Conservation (phyloP, 2,797 vertebrate species). For the Acanthurus leucopareius region DNA sequence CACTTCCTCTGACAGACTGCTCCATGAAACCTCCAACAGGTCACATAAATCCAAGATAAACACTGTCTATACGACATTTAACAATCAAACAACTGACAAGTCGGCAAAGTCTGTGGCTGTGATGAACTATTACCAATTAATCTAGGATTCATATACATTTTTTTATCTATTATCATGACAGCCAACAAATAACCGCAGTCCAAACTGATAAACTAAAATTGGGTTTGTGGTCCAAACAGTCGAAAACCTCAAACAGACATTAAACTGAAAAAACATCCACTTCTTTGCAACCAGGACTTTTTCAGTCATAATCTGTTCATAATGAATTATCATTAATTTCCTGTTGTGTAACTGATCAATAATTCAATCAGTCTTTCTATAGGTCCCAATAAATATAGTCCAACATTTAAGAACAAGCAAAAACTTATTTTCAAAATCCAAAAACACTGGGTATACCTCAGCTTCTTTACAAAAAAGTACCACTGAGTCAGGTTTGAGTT, state of each 20-base stretch:
- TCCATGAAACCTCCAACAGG: conserved; percentile 12
- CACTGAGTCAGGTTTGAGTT: background rate
- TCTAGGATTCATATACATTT: background rate
- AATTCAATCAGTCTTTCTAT: background rate
- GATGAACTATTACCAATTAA: background rate
- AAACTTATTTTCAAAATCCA: conserved; percentile 2
- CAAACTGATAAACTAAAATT: background rate
- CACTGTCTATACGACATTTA: background rate
- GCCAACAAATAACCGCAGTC: background rate
- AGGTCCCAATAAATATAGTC: background rate
- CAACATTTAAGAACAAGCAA: background rate
- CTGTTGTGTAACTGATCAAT: background rate
- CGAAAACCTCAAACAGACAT: background rate
- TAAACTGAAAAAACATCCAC: background rate
- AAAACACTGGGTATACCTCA: background rate
- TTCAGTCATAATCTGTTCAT: no score
- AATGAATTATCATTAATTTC: background rate
- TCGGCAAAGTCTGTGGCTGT: background rate
- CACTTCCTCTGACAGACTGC: background rate
- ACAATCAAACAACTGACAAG: no score
- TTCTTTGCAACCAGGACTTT: background rate
- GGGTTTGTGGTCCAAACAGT: background rate
- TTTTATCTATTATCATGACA: background rate
- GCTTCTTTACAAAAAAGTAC: background rate
- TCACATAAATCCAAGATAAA: background rate